These are phyloP conservation scores for Trypoxylon attenuatum DNA, from an alignment of 2,888 invertebrate species.

Conservation along the genomic window DNA sequence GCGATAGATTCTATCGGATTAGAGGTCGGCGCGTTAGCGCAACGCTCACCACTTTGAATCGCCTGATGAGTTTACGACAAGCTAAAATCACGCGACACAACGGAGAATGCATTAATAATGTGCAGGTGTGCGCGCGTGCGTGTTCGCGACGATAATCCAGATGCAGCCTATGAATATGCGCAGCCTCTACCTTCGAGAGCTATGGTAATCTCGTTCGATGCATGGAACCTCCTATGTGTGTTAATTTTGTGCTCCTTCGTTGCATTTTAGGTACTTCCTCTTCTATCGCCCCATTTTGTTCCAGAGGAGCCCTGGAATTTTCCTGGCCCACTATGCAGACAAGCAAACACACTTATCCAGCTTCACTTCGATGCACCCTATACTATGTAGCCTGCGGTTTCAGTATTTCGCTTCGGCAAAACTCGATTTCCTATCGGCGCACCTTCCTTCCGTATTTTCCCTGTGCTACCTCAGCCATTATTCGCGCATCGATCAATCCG, in stretches of 20 bases:
- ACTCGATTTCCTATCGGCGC: no score
- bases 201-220: conserved; percentile 42
- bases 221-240: conserved; percentile 18
- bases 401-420: no score
- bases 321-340: no score
- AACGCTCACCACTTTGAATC: neutral
- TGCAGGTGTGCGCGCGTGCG: conserved; percentile 17
- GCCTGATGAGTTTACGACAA: conserved; percentile 12
- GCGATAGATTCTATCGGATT: no score
- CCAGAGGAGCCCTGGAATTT: neutral
- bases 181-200: conserved; percentile 15
- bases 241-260: conserved; percentile 39
- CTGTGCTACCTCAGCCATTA: no score
- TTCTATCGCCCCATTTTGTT: conserved; percentile 24
- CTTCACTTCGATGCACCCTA: no score
- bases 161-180: conserved; percentile 52
- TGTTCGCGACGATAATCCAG: conserved; percentile 32
- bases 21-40: no score
- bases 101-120: conserved; percentile 37
- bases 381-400: no score
- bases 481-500: no score
- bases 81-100: conserved; percentile 16
- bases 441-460: no score
- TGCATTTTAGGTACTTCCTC: no score
- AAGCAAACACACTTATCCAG: no score